Conservation (phyloP, 53 echinoderm and acorn worm genomes). For the Astropecten irregularis region DNA sequence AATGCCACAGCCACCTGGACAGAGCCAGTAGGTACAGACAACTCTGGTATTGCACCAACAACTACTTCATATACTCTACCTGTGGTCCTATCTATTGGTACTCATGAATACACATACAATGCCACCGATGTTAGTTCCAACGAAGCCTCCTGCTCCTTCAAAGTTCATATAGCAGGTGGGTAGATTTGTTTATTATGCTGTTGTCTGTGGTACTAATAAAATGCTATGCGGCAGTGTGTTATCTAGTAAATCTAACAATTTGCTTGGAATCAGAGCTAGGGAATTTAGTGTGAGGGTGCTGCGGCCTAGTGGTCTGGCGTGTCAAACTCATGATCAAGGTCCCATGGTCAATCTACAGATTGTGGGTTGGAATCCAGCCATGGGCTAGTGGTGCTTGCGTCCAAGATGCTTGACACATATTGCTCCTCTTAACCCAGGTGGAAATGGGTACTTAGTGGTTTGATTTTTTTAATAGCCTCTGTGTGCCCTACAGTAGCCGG, state of each 20-base stretch:
- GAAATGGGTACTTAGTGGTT: background rate
- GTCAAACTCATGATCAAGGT: background rate
- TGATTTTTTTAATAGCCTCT: background rate
- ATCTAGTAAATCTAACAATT: too few relatives aligned
- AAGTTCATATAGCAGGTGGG: background rate
- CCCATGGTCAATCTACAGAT: too few relatives aligned
- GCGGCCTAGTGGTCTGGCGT: too few relatives aligned
- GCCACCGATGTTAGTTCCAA: constrained; percentile 57
- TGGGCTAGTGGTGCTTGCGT: too few relatives aligned
- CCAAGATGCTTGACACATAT: background rate
- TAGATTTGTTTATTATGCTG: background rate
- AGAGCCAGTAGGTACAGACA: background rate
- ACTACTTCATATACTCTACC: too few relatives aligned
- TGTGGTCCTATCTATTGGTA: too few relatives aligned
- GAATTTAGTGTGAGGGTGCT: background rate
- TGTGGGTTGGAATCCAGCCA: too few relatives aligned
- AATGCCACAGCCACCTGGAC: constrained; percentile 21
- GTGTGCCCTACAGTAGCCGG: too few relatives aligned
- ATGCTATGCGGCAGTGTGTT: too few relatives aligned
- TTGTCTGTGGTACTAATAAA: too few relatives aligned
- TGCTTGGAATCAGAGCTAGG: too few relatives aligned
- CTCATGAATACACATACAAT: constrained; percentile 28
- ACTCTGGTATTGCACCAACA: background rate
- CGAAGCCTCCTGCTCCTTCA: background rate
- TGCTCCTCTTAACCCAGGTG: too few relatives aligned